Evolutionary conservation across 2,113 vertebrate genomes (phyloP), one percentile per base, ranked within the genome.

Genomic region (Calyptommatus sinebrachiatus): DNA sequence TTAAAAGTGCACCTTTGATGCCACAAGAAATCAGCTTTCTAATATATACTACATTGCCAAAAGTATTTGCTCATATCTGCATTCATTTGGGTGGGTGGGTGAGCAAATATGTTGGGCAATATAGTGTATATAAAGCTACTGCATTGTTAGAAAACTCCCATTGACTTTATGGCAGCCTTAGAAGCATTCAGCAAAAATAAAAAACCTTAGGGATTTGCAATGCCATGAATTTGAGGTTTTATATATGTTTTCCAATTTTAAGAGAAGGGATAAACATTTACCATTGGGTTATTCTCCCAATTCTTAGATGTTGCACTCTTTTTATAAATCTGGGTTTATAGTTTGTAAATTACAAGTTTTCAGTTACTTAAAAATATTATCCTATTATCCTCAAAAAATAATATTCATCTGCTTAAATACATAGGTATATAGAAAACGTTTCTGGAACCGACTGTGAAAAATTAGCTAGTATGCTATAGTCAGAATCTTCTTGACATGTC

Each of bases 41-140:
- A 0, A 11, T 0, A 63, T 57, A 0, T 14, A 8, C 35, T 0
- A 73, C 71, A 1, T 57, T 21, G 14, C 35, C 35, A 41, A 41
- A 41, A 41, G 35, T 41, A 41, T 41, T 41, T 41, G 35, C 3
- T 41, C 5, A 41, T 41, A 41, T 41, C 35, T 41, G 35, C 35
- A 41, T 41, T 41, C 35, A 41, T 41, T 41, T 41, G 35, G 5
- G 35, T 41, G 35, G 35, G 35, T 41, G 35, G 35, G 35, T 41
- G 35, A 41, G 35, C 35, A 41, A 41, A 41, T 41, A 41, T 41
- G 35, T 41, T 41, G 35, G 35, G 35, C 35, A 41, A 41, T 41
- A 41, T 41, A 41, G 35, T 41, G 35, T 41, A 41, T 35, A 20
- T 77, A 46, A 74, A 62, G 11, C 86, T 46, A 0, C 6, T 3